Conservation (phyloP, 1,140 invertebrate species). For the Orchesella cincta region DNA sequence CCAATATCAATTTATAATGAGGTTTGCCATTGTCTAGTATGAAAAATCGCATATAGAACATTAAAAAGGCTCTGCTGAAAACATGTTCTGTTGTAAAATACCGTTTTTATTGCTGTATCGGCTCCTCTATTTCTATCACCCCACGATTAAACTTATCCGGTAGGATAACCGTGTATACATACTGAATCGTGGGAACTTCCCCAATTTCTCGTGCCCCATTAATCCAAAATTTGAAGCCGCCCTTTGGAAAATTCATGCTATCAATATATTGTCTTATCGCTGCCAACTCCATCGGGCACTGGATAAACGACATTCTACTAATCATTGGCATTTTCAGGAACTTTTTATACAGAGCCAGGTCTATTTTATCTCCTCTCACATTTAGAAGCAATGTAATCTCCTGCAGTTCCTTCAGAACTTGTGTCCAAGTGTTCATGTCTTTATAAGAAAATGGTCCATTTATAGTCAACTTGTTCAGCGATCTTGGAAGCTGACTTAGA, state of each 20-base stretch:
- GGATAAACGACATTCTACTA: constrained; percentile 15
- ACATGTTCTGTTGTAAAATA: background rate
- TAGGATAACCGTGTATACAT: background rate
- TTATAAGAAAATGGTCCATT: constrained; percentile 4
- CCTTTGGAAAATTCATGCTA: background rate
- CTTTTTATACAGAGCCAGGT: constrained; percentile 25
- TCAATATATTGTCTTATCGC: background rate
- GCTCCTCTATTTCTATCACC: background rate
- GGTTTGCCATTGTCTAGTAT: no score
- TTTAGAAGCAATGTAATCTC: constrained; percentile 22
- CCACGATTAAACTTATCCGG: constrained; percentile 13
- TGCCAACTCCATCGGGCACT: constrained; percentile 30
- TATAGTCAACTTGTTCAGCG: background rate
- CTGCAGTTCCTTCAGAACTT: background rate
- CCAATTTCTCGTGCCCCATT: background rate
- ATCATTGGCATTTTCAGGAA: constrained; percentile 31
- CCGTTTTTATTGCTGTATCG: background rate
- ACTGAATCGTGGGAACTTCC: constrained; percentile 3
- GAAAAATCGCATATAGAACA: no score
- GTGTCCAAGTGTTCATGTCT: background rate
- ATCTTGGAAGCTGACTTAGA: background rate
- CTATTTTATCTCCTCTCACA: constrained; percentile 6
- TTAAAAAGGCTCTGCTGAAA: no score
- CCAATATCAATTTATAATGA: background rate
- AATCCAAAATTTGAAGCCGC: background rate